Conservation (phyloP, 2,113 vertebrate species). For the Microcebus lehilahytsara region DNA sequence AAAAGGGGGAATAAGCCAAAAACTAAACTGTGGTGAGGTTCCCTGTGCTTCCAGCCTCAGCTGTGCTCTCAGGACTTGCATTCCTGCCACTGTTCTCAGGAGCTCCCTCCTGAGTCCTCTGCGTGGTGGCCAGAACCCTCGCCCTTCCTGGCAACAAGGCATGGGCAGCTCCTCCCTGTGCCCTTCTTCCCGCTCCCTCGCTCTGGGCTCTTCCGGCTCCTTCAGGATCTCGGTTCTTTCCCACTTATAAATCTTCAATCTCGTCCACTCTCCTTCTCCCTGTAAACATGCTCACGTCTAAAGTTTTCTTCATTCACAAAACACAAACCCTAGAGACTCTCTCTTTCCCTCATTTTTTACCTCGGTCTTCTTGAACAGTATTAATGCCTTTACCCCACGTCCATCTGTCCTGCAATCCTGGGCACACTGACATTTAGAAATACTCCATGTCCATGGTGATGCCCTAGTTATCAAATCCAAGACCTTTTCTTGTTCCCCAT, state of each 20-base stretch:
- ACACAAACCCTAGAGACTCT: neutral
- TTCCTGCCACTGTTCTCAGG: neutral
- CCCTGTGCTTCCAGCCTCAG: neutral
- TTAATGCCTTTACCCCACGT: accelerated
- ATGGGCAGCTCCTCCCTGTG: no score
- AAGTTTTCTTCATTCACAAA: neutral
- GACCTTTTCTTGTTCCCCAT: neutral
- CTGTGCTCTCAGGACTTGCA: neutral
- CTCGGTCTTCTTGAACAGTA: neutral
- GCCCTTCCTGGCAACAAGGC: neutral
- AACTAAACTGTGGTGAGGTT: accelerated
- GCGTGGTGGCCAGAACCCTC: accelerated
- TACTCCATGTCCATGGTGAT: neutral
- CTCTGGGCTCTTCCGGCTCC: neutral
- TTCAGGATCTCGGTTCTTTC: neutral
- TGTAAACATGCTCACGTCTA: neutral
- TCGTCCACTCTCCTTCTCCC: neutral
- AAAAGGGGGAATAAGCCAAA: neutral
- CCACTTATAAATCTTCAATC: neutral
- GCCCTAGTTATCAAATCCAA: neutral
- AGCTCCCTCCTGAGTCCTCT: no score
- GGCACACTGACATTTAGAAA: neutral
- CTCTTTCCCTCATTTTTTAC: neutral
- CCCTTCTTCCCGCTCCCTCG: neutral
- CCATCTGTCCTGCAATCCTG: neutral